Percentiles rank a stretch among this genome's conserved stretches.
Evolutionary conservation across 2,797 vertebrate species (phyloP).

Genomic region (Enoplosus armatus): DNA sequence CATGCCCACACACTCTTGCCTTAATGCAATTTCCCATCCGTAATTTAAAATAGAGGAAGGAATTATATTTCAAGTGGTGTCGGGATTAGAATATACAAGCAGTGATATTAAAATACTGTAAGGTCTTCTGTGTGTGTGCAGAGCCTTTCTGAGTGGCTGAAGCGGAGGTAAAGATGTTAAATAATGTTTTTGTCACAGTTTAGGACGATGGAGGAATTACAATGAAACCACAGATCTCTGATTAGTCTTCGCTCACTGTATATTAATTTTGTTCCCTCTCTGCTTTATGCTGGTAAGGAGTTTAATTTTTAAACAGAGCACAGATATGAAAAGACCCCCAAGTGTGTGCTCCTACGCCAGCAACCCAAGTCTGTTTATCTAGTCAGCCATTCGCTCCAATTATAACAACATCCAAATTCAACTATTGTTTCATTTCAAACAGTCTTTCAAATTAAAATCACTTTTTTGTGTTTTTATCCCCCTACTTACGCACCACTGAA

Average conservation of each 20-base stretch:
- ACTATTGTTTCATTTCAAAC: conserved; percentile 80
- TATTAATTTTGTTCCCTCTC: conserved; percentile 74
- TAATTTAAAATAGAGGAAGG: conserved; percentile 77
- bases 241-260: conserved; percentile 74
- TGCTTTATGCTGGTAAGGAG: conserved; percentile 60
- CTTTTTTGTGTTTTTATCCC: conserved; percentile 57
- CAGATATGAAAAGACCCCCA: conserved; percentile 76
- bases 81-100: conserved; percentile 81
- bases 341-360: conserved; percentile 63
- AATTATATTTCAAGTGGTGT: conserved; percentile 83
- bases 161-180: conserved; percentile 77
- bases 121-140: conserved; percentile 40
- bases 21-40: conserved; percentile 82
- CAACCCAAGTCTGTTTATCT: conserved; percentile 77
- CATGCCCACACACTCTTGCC: conserved; percentile 77
- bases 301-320: conserved; percentile 80
- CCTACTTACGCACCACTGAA: conserved; percentile 35
- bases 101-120: conserved; percentile 78
- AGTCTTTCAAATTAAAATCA: conserved; percentile 72
- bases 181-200: conserved; percentile 79
- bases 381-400: conserved; percentile 80
- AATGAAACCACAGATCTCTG: conserved; percentile 72
- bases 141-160: conserved; percentile 61
- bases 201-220: conserved; percentile 65
- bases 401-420: conserved; percentile 81